Percentiles rank a stretch among this genome's conserved stretches.
Conservation (phyloP, 2,888 invertebrate genomes). For the Ecdyonurus torrentis region DNA sequence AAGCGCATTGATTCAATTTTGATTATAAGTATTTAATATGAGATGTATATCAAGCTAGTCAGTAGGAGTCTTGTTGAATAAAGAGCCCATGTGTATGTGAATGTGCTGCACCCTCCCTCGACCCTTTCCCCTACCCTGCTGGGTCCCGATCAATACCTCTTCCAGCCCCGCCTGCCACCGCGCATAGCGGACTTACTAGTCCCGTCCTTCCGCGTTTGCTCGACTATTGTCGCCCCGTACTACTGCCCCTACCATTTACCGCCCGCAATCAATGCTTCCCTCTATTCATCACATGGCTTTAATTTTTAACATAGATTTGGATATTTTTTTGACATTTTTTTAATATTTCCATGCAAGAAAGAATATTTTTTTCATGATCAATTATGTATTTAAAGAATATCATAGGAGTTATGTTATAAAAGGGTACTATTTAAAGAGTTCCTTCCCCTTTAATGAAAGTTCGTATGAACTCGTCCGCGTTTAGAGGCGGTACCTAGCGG, state of each 20-base stretch:
- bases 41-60: too few species aligned
- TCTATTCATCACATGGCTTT: too few species aligned
- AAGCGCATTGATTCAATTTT: too few species aligned
- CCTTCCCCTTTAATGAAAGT: neutral
- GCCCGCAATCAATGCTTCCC: neutral
- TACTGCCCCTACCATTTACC: neutral
- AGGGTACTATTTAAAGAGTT: too few species aligned
- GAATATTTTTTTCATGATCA: too few species aligned
- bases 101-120: neutral
- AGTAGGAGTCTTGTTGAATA: neutral
- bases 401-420: too few species aligned
- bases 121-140: neutral
- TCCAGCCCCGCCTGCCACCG: neutral
- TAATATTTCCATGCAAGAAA: too few species aligned
- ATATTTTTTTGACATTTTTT: too few species aligned
- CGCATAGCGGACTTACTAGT: neutral
- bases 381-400: too few species aligned
- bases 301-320: too few species aligned
- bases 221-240: neutral
- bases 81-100: neutral
- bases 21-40: too few species aligned
- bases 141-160: neutral
- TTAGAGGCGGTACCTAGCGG: slow-evolving; percentile 2
- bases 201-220: neutral
- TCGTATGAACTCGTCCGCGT: neutral